phyloP scores from a whole-genome alignment of 2,113 vertebrate species.

The Chaetorhynchus papuensis region DNA sequence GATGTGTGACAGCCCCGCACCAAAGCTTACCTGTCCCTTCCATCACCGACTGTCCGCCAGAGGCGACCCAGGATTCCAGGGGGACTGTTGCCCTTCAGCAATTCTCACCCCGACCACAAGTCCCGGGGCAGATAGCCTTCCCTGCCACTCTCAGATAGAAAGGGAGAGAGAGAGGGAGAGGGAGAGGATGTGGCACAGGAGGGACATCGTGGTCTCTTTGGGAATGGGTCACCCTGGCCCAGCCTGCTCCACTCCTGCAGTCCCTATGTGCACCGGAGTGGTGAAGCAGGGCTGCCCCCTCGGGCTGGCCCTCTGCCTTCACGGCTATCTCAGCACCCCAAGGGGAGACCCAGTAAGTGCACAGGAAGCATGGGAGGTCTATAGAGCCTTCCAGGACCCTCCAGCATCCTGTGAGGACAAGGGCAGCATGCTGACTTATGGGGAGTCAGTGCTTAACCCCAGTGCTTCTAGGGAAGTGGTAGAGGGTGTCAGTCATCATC shows the following conservation, averaged over 20 bases:
- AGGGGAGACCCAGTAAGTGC: not conserved
- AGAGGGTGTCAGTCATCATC: not conserved
- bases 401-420: not conserved
- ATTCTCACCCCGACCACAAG: not conserved
- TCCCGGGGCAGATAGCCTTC: not conserved
- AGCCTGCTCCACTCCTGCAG: not conserved
- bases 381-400: not conserved
- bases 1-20: not conserved
- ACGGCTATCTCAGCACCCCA: accelerated
- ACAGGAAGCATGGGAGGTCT: not conserved
- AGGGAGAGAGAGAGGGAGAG: not conserved
- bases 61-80: accelerated
- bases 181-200: not conserved
- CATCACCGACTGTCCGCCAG: accelerated
- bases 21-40: not conserved
- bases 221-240: not conserved
- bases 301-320: not conserved
- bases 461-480: not conserved
- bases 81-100: not conserved
- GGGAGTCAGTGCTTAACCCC: not conserved
- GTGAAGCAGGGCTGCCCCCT: not conserved
- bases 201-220: accelerated
- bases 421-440: not conserved
- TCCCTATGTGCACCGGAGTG: accelerated
- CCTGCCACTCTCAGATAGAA: not conserved